A percentile compares a stretch with the other conserved stretches of the same genome.
These are phyloP conservation scores for Zelleria hepariella DNA, from an alignment of 2,888 invertebrate genomes.

Conservation along the genomic window DNA sequence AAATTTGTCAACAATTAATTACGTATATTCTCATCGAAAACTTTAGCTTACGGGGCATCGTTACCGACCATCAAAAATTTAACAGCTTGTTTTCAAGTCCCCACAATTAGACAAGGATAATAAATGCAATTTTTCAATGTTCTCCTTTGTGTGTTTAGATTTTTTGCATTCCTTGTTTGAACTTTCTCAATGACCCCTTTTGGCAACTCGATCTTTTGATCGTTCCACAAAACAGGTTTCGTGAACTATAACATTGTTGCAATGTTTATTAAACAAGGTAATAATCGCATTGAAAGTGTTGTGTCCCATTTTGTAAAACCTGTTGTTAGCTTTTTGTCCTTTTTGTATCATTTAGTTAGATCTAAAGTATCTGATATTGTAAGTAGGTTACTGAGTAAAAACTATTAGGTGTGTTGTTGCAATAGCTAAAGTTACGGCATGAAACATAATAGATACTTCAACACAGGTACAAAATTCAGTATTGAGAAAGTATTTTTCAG, in stretches of 20 bases:
- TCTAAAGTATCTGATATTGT: background rate
- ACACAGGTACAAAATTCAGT: too few species aligned
- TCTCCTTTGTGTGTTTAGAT: slow-evolving; percentile 43
- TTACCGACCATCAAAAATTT: slow-evolving; percentile 61
- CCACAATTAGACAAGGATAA: slow-evolving; percentile 43
- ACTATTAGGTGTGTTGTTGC: too few species aligned
- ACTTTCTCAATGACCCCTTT: slow-evolving; percentile 12
- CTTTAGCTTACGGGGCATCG: slow-evolving; percentile 30
- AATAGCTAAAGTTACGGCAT: too few species aligned
- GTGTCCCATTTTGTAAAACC: slow-evolving; percentile 14
- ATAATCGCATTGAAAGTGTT: slow-evolving; percentile 33
- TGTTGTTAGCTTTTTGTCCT: background rate
- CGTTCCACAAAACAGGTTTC: slow-evolving; percentile 38
- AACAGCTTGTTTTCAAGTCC: slow-evolving; percentile 30
- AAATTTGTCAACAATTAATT: slow-evolving; percentile 44
- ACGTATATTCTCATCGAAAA: slow-evolving; percentile 47
- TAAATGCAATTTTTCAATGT: slow-evolving; percentile 58
- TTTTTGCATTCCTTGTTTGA: slow-evolving; percentile 33
- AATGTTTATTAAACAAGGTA: slow-evolving; percentile 69
- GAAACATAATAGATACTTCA: too few species aligned
- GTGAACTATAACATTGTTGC: slow-evolving; percentile 59
- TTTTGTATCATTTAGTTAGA: background rate
- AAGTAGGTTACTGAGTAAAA: too few species aligned
- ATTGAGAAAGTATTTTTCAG: too few species aligned
- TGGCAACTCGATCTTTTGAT: slow-evolving; percentile 31